These are phyloP conservation scores for Babylonia areolata DNA, from an alignment of 1,140 invertebrate genomes.

Conservation along the genomic window DNA sequence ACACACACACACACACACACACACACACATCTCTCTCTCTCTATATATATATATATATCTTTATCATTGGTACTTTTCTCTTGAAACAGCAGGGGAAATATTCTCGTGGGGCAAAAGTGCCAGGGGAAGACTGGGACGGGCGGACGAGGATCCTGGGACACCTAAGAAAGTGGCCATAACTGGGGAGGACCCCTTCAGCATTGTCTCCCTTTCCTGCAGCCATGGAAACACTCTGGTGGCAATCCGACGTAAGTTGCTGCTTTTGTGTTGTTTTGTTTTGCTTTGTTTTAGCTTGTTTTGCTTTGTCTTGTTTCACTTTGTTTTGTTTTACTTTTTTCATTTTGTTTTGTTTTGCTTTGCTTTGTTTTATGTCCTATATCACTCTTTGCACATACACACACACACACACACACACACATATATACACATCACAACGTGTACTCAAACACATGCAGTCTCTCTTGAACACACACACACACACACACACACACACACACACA, in stretches of 20 bases:
- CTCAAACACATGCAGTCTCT: no score
- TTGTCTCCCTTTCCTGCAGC: constrained; percentile 69
- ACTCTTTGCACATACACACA: no score
- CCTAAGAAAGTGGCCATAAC: constrained; percentile 64
- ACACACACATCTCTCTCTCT: neutral
- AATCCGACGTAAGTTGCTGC: constrained; percentile 63
- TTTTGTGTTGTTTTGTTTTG: neutral
- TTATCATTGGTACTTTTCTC: neutral
- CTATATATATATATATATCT: neutral
- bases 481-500: no score
- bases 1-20: neutral
- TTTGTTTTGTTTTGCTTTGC: neutral
- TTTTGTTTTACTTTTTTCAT: neutral
- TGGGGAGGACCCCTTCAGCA: constrained; percentile 59
- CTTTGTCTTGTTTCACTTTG: neutral
- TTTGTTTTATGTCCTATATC: no score
- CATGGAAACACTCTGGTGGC: constrained; percentile 73
- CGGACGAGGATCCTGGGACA: constrained; percentile 56
- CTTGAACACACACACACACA: no score
- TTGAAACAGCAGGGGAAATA: constrained; percentile 65
- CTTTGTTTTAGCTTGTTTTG: neutral
- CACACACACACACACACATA: no score
- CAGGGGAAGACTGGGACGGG: constrained; percentile 69
- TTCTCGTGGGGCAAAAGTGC: constrained; percentile 73
- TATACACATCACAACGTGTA: no score